Evolutionary conservation across 2,113 vertebrate species (phyloP), one percentile per base, ranked within the genome.

Genomic region (Pungitius pungitius): DNA sequence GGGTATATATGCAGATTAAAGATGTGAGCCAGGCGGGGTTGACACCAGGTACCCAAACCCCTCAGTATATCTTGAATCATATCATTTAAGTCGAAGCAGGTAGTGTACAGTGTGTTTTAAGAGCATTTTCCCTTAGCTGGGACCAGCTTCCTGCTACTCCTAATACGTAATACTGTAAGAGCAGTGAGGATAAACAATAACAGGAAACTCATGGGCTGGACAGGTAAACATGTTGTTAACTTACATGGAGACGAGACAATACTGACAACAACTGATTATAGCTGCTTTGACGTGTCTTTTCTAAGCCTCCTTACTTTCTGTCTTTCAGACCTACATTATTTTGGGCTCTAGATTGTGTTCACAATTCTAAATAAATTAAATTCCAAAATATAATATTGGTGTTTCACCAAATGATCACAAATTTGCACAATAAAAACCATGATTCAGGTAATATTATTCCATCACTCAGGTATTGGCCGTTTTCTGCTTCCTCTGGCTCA

Each of bases 1-100:
- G 20, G 67, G 17, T 75, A 43, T 55, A 35, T 30, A 22, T 73
- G 17, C 30, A 15, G 17, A 24, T 67, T n/a, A 65, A 24, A 88
- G 79, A 71, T 80, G 67, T 33, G 18, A 64, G 1, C 0, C 2
- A 63, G 1, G 52, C 20, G 45, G 22, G 26, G 69, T 67, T 56
- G 52, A 60, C 8, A 69, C 42, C 45, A 30, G 54, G 5, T 11
- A 15, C 26, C 18, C 24, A 17, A 72, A 39, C n/a, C 42, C 17
- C 22, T 3, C 4, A 8, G 15, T 24, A 14, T 8, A 11, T 5
- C 14, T 17, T 1, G n/a, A n/a, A n/a, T n/a, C n/a, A n/a, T 22
- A 18, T 14, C 40, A 37, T 17, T 33, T 49, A 8, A 6, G 40
- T 8, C 13, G 10, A 13, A 43, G 59, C 40, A 43, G 22, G 59